Conservation (phyloP, 2,113 vertebrate species). For the Piprites chloris region DNA sequence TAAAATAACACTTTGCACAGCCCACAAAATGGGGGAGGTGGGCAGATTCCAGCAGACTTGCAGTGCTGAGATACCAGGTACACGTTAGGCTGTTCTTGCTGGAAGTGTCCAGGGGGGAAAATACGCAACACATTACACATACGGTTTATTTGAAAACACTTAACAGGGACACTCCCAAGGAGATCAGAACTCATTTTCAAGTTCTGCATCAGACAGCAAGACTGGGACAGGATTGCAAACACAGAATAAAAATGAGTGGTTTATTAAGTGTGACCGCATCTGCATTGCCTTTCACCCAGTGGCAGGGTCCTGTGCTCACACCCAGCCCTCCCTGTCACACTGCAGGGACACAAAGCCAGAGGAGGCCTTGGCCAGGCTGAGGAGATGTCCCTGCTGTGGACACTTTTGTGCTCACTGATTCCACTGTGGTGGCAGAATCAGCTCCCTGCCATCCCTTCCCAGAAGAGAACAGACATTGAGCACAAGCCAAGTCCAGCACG, state of each 20-base stretch:
- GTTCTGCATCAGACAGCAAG: background rate
- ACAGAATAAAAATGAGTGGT: background rate
- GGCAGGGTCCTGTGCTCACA: background rate
- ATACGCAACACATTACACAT: background rate
- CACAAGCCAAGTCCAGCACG: background rate
- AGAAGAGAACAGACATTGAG: background rate
- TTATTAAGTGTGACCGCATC: background rate
- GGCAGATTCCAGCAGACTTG: background rate
- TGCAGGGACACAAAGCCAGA: background rate
- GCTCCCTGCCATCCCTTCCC: background rate
- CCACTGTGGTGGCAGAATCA: background rate
- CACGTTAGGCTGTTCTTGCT: background rate
- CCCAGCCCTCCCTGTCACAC: background rate
- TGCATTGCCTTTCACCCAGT: background rate
- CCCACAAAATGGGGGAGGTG: background rate
- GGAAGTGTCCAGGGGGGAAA: background rate
- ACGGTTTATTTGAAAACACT: background rate
- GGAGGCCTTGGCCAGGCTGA: background rate
- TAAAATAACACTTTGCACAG: background rate
- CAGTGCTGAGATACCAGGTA: background rate
- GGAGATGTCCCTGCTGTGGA: background rate
- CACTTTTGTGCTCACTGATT: background rate
- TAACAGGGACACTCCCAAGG: conserved; percentile 1
- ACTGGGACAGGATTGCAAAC: background rate
- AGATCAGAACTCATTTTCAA: conserved; percentile 7